Evolutionary conservation across 2,888 invertebrate genomes (phyloP), one percentile per base, ranked within the genome.

Genomic region (Acrocyrtus sp.): DNA sequence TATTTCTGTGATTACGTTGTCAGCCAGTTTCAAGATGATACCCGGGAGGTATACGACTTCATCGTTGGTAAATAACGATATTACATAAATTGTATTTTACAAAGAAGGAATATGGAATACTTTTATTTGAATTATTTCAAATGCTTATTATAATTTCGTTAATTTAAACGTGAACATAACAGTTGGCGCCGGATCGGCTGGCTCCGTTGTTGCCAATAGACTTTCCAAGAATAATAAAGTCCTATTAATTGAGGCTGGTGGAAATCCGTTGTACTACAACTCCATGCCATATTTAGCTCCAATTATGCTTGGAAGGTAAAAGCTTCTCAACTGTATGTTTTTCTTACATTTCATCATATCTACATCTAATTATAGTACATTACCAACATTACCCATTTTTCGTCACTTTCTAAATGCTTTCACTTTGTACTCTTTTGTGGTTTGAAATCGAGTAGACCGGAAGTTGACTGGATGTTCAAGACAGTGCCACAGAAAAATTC

Each of bases 231-330:
- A 88, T 34, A 76, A 74, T 43, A 77, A 72, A 74, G 87, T 90
- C 63, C 83, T 92, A 54, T 83, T 92, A 0, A 79, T 92, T 8
- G 93, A 93, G 85, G 91, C 92, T 10, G 93, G 93, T 1, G 54
- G 87, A 34, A 82, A 82, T 57, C 85, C 86, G 12, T 85, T 88
- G 48, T 68, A 34, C 43, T 68, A 68, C 15, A 77, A 75, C n/a
- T 60, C 15, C 21, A 66, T 78, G 19, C 80, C 80, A 3, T 53
- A 63, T 10, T 22, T 69, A 12, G 72, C 72, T 15, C 45, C 62
- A 0, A 51, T 45, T 24, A n/a, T 75, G 45, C 34, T 75, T 1
- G 62, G 43, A 29, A 70, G 29, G 70, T 70, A 56, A 2, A 10
- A 15, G n/a, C n/a, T n/a, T n/a, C n/a, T n/a, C n/a, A n/a, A n/a